A percentile compares a stretch with the other conserved stretches of the same genome.
Conservation (phyloP, 2,888 invertebrate genomes). For the Acholoe squamosa region DNA sequence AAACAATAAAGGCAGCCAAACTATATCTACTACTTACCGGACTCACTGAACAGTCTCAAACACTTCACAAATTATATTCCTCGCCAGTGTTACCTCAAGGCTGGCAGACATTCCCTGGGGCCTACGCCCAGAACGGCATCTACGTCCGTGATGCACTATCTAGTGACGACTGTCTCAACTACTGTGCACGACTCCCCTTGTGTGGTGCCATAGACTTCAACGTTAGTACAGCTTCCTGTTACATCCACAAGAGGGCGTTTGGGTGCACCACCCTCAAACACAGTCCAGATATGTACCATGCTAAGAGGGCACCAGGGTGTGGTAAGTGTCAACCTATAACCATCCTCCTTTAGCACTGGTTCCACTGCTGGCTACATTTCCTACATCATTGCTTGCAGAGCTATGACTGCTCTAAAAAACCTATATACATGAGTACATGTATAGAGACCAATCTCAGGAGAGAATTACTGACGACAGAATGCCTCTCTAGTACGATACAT, state of each 20-base stretch:
- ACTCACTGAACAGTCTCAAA: too few species aligned
- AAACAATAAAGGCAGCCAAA: too few species aligned
- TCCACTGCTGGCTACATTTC: too few species aligned
- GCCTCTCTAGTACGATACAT: too few species aligned
- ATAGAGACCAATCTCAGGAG: too few species aligned
- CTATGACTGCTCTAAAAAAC: too few species aligned
- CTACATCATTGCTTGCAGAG: too few species aligned
- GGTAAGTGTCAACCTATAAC: too few species aligned
- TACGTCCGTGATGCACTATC: constrained; percentile 14
- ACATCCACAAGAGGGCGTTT: background rate
- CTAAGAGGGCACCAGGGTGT: constrained; percentile 37
- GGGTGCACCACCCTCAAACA: background rate
- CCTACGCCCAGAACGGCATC: background rate
- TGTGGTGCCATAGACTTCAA: constrained; percentile 47
- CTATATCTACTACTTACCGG: too few species aligned
- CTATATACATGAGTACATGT: too few species aligned
- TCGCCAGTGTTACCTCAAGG: background rate
- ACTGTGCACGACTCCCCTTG: background rate
- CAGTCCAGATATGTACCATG: constrained; percentile 41
- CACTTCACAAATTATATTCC: background rate
- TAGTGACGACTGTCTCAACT: constrained; percentile 30
- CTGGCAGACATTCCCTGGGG: constrained; percentile 35
- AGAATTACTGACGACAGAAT: too few species aligned
- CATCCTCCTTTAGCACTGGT: too few species aligned
- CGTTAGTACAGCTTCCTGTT: background rate